Evolutionary conservation across 1,140 invertebrate species (phyloP), one percentile per base, ranked within the genome.

Genomic region (Caenorhabditis latens): DNA sequence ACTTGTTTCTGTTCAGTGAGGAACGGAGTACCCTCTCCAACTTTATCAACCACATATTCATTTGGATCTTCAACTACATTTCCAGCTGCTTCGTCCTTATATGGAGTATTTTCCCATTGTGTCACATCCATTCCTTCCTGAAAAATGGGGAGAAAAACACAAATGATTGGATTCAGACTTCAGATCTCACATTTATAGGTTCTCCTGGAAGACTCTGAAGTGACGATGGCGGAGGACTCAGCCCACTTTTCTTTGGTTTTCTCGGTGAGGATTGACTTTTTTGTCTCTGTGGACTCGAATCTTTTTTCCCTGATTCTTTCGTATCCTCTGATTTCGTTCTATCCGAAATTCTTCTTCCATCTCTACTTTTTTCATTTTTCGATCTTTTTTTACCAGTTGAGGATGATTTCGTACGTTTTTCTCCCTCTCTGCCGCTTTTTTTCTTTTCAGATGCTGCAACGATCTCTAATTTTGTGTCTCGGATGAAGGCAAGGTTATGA

Each of bases 51-150:
- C 46, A 79, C 46, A 42, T 21, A 21, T 53, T 53, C 46, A 50
- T 79, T 50, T 48, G 71, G 71, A 50, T 79, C 71, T 14, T 79
- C 71, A 9, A 21, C 5, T 50, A 50, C 46, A 50, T 4, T 50
- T 11, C 71, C 71, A 32, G 11, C 43, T 0, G 65, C 71, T 50
- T 79, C 71, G 19, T 79, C 71, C 24, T 79, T 79, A 14, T 46
- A 79, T 79, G 46, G 43, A 7, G 71, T 24, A 53, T 53, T 53
- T 50, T 79, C 71, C 71, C 71, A 79, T 79, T 79, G 71, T 13
- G 71, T 79, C 53, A 5, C 8, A 42, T 79, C 71, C 4, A 50
- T 50, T 24, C 21, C 71, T 4, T 32, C 46, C 71, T 79, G 71
- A 79, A 79, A 79, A 32, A 32, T 21, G 11, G n/a, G n/a, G n/a